Conservation (phyloP, 2,797 vertebrate genomes). For the Synaphobranchus kaupii region DNA sequence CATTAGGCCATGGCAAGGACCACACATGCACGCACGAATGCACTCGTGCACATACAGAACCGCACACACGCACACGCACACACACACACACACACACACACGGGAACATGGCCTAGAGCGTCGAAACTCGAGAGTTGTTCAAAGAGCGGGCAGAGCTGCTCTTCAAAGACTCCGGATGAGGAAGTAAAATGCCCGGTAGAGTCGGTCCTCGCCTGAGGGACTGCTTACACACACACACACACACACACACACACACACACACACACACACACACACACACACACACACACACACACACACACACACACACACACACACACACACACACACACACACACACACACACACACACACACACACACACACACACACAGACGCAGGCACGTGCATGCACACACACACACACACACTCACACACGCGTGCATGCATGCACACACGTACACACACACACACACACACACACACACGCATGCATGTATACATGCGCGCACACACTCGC, state of each 20-base stretch:
- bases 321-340: not conserved
- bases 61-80: conserved; percentile 14
- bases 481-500: not conserved
- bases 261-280: conserved; percentile 23
- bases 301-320: conserved; percentile 25
- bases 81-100: conserved; percentile 4
- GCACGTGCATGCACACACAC: not conserved
- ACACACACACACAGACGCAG: not conserved
- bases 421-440: not conserved
- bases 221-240: not conserved
- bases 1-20: not conserved
- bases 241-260: not conserved
- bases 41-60: conserved; percentile 10
- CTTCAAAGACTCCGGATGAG: not conserved
- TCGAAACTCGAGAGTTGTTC: conserved; percentile 12
- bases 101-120: not conserved
- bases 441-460: not conserved
- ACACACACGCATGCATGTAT: not conserved
- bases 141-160: not conserved
- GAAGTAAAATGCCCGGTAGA: conserved; percentile 1
- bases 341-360: not conserved
- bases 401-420: not conserved
- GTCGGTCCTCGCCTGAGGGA: not conserved
- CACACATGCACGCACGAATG: too few species aligned
- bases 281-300: not conserved